Conservation (phyloP, 2,888 invertebrate genomes). For the Chalcosyrphus nemorum region DNA sequence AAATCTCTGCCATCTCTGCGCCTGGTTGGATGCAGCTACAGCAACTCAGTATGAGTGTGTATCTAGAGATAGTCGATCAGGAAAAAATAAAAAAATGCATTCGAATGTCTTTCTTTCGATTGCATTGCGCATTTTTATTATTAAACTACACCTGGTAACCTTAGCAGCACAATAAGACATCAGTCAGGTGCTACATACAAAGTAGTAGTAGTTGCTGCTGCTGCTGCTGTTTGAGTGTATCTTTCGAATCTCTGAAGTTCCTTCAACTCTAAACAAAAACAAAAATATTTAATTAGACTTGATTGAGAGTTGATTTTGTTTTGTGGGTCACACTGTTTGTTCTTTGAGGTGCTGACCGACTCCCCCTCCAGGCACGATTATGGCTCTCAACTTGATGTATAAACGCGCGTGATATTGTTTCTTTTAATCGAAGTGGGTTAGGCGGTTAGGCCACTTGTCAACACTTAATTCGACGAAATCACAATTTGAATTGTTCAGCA, state of each 20-base stretch:
- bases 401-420: neutral
- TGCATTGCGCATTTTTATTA: neutral
- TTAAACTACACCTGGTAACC: neutral
- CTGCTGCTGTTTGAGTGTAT: neutral
- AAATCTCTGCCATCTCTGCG: conserved; percentile 7
- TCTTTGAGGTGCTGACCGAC: conserved; percentile 10
- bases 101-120: conserved; percentile 1
- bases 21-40: neutral
- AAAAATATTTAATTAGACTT: neutral
- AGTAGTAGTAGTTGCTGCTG: neutral
- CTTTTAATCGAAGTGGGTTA: neutral
- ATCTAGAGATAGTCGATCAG: neutral
- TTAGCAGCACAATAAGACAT: neutral
- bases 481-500: neutral
- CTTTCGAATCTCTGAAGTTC: neutral
- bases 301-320: neutral
- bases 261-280: neutral
- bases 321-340: conserved; percentile 1
- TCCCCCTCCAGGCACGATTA: neutral
- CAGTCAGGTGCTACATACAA: neutral
- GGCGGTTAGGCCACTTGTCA: conserved; percentile 5
- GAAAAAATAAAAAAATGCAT: conserved; percentile 2
- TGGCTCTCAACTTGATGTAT: neutral
- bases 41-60: neutral
- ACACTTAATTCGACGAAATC: neutral